These are phyloP conservation scores for Conomelus anceps DNA, from an alignment of 2,888 invertebrate genomes.

Conservation along the genomic window DNA sequence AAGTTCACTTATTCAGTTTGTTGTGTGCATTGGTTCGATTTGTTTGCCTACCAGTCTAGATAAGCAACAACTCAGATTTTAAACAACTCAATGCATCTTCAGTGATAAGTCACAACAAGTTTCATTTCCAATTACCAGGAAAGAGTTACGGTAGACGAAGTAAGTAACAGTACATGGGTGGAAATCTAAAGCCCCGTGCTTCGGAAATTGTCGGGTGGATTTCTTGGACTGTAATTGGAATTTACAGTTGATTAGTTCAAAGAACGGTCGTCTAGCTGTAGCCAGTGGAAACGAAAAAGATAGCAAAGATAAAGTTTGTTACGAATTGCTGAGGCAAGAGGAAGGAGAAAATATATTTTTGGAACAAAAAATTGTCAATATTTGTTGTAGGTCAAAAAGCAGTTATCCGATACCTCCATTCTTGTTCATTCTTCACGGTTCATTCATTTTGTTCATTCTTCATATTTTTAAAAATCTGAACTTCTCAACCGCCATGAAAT, in stretches of 20 bases:
- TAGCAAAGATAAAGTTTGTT: not conserved
- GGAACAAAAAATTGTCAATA: not conserved
- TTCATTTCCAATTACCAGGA: not conserved
- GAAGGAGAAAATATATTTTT: not conserved
- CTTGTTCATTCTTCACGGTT: not conserved
- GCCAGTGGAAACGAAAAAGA: not conserved
- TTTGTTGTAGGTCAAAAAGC: not conserved
- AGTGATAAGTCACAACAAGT: not conserved
- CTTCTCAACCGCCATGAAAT: too few species aligned
- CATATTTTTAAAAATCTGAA: not conserved
- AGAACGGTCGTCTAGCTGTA: not conserved
- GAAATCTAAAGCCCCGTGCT: not conserved
- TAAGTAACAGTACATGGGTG: too few species aligned
- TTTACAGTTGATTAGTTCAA: not conserved
- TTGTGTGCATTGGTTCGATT: too few species aligned
- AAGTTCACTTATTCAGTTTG: too few species aligned
- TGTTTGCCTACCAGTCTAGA: not conserved
- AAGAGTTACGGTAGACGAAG: not conserved
- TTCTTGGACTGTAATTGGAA: not conserved
- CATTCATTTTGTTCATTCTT: not conserved
- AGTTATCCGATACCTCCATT: not conserved
- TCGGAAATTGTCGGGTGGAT: not conserved
- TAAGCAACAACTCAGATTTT: not conserved
- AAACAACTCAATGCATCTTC: not conserved
- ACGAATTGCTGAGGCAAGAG: not conserved